These are phyloP conservation scores for Sebastes iracundus DNA, from an alignment of 2,797 vertebrate genomes.

Conservation along the genomic window DNA sequence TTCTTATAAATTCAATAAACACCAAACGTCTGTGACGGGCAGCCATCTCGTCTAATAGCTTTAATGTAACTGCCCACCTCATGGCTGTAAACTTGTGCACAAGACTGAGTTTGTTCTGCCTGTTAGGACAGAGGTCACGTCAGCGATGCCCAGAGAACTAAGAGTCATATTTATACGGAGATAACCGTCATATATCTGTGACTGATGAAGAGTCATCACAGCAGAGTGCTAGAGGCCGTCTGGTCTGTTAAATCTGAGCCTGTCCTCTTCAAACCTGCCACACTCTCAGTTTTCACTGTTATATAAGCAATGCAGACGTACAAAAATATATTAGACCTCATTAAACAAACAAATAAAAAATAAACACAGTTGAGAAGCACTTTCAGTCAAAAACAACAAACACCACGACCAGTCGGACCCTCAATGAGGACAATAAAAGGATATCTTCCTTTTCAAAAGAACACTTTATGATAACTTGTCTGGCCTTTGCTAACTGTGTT, in stretches of 20 bases:
- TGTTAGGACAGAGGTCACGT: conserved; percentile 1
- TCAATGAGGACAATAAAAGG: conserved; percentile 37
- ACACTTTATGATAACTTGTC: neutral
- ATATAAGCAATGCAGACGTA: conserved; percentile 37
- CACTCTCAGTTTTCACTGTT: conserved; percentile 37
- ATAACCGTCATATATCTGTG: conserved; percentile 3
- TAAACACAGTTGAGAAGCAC: conserved; percentile 18
- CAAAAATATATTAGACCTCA: conserved; percentile 45
- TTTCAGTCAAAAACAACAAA: conserved; percentile 24
- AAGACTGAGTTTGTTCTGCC: conserved; percentile 4
- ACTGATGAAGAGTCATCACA: neutral
- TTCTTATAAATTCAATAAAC: conserved; percentile 59
- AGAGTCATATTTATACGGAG: neutral
- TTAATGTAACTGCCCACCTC: conserved; percentile 20
- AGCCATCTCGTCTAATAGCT: conserved; percentile 45
- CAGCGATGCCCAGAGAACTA: neutral
- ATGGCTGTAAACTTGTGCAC: conserved; percentile 27
- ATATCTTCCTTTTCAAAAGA: conserved; percentile 17
- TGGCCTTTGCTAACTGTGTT: neutral
- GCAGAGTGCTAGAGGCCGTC: neutral
- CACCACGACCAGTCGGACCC: conserved; percentile 1
- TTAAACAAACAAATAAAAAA: conserved; percentile 9
- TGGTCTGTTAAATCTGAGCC: neutral
- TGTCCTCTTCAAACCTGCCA: conserved; percentile 12
- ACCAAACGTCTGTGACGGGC: conserved; percentile 36